phyloP scores from a whole-genome alignment of 2,888 invertebrate genomes.

The Pseudococcus jackbeardsleyi region DNA sequence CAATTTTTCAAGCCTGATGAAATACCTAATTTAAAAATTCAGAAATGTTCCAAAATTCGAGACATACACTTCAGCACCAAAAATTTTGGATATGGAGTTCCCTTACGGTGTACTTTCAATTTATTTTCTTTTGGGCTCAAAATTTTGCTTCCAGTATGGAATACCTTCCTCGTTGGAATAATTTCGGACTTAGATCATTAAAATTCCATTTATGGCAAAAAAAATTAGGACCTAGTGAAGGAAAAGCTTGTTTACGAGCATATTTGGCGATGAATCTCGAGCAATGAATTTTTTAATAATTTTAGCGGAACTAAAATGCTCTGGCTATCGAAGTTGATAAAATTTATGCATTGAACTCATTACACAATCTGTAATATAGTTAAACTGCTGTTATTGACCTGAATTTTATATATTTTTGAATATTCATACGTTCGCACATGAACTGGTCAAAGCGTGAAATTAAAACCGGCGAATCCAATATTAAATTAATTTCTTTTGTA shows the following conservation, averaged over 20 bases:
- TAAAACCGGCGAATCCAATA: constrained; percentile 64
- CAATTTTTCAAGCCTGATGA: no score
- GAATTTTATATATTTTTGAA: constrained; percentile 54
- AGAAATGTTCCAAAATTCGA: no score
- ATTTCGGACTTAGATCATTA: no score
- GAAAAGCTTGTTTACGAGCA: neutral
- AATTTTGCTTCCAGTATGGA: no score
- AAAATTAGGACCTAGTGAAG: neutral
- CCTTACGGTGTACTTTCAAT: no score
- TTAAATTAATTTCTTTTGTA: constrained; percentile 64
- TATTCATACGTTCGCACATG: constrained; percentile 34
- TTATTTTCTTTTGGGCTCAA: no score
- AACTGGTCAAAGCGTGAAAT: constrained; percentile 61
- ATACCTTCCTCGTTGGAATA: no score
- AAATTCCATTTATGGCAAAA: no score
- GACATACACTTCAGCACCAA: no score
- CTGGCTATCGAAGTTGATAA: constrained; percentile 34
- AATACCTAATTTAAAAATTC: no score
- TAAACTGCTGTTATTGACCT: constrained; percentile 62
- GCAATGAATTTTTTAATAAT: constrained; percentile 1
- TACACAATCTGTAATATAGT: constrained; percentile 48
- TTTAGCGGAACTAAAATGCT: constrained; percentile 25
- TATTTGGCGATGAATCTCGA: neutral
- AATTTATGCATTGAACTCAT: constrained; percentile 48
- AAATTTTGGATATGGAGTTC: no score